Evolutionary conservation across 2,797 vertebrate species (phyloP).

Genomic region (Galagoides demidoff): DNA sequence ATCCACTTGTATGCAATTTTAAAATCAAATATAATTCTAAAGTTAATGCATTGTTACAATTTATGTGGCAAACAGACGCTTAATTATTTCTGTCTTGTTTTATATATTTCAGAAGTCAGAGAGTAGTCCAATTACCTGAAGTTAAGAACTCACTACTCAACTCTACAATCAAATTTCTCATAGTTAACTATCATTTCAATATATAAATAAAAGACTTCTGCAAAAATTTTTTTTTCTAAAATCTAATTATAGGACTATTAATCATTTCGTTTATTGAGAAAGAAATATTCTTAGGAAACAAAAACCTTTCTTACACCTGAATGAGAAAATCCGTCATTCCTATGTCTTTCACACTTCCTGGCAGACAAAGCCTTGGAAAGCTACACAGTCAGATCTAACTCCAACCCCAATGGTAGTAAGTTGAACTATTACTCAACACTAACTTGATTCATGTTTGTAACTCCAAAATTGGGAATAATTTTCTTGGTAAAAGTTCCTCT

Average conservation of each 20-base stretch:
- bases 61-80: not conserved
- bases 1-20: not conserved
- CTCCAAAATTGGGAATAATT: not conserved
- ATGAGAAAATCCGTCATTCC: not conserved
- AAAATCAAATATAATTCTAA: not conserved
- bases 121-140: not conserved
- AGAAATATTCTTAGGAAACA: not conserved
- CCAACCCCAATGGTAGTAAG: not conserved
- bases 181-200: not conserved
- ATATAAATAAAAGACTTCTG: not conserved
- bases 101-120: not conserved
- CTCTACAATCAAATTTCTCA: not conserved
- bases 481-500: not conserved
- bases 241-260: not conserved
- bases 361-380: not conserved
- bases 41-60: not conserved
- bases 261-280: not conserved
- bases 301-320: not conserved
- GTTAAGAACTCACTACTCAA: not conserved
- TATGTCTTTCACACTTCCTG: not conserved
- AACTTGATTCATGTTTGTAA: not conserved
- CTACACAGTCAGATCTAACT: not conserved
- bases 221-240: not conserved
- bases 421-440: not conserved
- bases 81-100: not conserved